Conservation (phyloP, 2,797 vertebrate species). For the Phataginus tricuspis region DNA sequence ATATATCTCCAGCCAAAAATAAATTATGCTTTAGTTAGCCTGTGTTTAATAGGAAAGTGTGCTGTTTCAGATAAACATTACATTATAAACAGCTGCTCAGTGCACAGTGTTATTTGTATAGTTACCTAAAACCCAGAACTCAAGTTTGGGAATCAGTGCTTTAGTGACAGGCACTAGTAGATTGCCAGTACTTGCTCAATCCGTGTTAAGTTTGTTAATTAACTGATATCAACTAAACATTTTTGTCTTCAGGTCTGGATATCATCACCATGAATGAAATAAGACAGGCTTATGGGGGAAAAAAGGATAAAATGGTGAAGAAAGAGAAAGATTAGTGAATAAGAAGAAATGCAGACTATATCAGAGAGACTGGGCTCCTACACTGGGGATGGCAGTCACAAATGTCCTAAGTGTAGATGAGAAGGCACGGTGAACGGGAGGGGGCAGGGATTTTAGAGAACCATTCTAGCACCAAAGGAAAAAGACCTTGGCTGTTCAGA, state of each 20-base stretch:
- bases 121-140: not conserved
- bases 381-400: not conserved
- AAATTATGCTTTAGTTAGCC: not conserved
- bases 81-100: not conserved
- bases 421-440: not conserved
- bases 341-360: not conserved
- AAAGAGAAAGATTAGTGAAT: not conserved
- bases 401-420: not conserved
- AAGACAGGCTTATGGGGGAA: not conserved
- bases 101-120: not conserved
- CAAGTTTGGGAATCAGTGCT: not conserved
- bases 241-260: not conserved
- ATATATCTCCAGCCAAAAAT: not conserved
- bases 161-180: not conserved
- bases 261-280: not conserved
- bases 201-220: not conserved
- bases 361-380: not conserved
- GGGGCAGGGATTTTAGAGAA: not conserved
- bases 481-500: not conserved
- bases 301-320: not conserved
- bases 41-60: not conserved
- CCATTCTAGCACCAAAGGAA: not conserved
- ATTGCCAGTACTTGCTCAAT: not conserved
- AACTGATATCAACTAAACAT: not conserved
- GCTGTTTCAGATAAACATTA: not conserved